Evolutionary conservation across 2,888 invertebrate species (phyloP).

Genomic region (Drosophila mayaguana): DNA sequence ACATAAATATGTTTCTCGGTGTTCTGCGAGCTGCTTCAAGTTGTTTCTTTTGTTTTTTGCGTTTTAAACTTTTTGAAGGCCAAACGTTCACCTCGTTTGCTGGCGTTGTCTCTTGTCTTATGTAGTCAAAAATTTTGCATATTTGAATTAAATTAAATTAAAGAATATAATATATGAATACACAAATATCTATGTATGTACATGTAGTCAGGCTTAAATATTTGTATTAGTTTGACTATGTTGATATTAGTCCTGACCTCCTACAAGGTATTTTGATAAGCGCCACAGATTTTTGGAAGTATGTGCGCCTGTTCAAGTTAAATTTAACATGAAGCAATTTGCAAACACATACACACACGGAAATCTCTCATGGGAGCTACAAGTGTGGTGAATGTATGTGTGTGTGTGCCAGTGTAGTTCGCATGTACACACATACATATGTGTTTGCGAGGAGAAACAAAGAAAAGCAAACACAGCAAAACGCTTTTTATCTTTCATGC

Average conservation of each 20-base stretch:
- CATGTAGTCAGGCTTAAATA: neutral
- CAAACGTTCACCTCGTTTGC: slow-evolving; percentile 61
- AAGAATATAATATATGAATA: neutral
- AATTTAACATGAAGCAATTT: slow-evolving; percentile 52
- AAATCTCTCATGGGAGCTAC: slow-evolving; percentile 31
- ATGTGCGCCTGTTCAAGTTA: slow-evolving; percentile 67
- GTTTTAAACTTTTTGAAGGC: slow-evolving; percentile 73
- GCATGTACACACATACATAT: neutral
- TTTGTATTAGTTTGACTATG: neutral
- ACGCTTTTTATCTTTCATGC: slow-evolving; percentile 46
- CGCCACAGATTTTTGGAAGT: slow-evolving; percentile 13
- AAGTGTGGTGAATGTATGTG: slow-evolving; percentile 43
- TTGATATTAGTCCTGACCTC: slow-evolving; percentile 46
- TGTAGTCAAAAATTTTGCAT: slow-evolving; percentile 5
- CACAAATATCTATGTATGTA: too few relatives aligned
- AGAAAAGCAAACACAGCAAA: slow-evolving; percentile 44
- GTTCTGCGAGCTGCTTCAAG: slow-evolving; percentile 22
- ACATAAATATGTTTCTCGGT: slow-evolving; percentile 24
- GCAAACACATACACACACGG: slow-evolving; percentile 20
- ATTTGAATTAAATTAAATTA: neutral
- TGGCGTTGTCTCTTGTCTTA: slow-evolving; percentile 33
- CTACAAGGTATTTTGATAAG: slow-evolving; percentile 33
- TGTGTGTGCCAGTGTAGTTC: neutral
- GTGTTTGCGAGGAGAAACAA: slow-evolving; percentile 22
- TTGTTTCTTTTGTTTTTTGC: slow-evolving; percentile 46